These are phyloP conservation scores for Thamnaconus septentrionalis DNA, from an alignment of 2,113 vertebrate genomes.

Conservation along the genomic window DNA sequence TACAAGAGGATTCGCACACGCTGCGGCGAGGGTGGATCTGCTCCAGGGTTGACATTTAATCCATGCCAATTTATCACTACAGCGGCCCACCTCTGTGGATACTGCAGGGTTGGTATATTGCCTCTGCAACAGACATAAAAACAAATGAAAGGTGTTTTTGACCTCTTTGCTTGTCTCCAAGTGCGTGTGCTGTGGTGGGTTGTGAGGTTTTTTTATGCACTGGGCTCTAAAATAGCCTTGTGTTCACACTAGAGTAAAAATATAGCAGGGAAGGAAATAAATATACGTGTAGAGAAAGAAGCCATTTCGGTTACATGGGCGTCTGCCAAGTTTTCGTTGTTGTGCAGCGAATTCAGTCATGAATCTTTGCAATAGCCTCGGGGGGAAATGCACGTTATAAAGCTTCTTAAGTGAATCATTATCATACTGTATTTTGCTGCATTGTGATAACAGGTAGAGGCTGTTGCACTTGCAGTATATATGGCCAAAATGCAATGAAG, in stretches of 20 bases:
- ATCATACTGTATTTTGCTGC: slow-evolving; percentile 45
- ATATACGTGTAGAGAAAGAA: slow-evolving; percentile 10
- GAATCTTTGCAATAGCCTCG: slow-evolving; percentile 30
- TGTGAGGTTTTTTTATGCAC: neutral
- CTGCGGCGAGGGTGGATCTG: slow-evolving; percentile 46
- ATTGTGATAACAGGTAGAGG: slow-evolving; percentile 41
- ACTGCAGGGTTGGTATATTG: slow-evolving; percentile 36
- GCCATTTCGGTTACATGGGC: slow-evolving; percentile 41
- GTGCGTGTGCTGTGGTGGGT: neutral
- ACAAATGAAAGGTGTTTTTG: slow-evolving; percentile 28
- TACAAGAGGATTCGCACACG: slow-evolving; percentile 42
- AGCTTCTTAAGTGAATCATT: slow-evolving; percentile 51
- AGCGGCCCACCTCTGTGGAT: slow-evolving; percentile 45
- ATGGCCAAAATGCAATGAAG: slow-evolving; percentile 34
- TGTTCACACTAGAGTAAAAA: slow-evolving; percentile 36
- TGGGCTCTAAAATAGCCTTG: neutral
- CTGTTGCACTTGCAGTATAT: slow-evolving; percentile 43
- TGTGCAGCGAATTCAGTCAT: slow-evolving; percentile 38
- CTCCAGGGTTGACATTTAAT: slow-evolving; percentile 71
- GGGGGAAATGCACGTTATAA: slow-evolving; percentile 40
- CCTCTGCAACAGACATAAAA: slow-evolving; percentile 12
- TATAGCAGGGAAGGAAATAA: slow-evolving; percentile 19
- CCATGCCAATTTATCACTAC: slow-evolving; percentile 68
- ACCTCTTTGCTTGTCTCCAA: neutral
- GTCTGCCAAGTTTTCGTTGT: slow-evolving; percentile 34